phyloP scores from a whole-genome alignment of 64 coral and sea anemone species.

The Stichodactyla helianthus region DNA sequence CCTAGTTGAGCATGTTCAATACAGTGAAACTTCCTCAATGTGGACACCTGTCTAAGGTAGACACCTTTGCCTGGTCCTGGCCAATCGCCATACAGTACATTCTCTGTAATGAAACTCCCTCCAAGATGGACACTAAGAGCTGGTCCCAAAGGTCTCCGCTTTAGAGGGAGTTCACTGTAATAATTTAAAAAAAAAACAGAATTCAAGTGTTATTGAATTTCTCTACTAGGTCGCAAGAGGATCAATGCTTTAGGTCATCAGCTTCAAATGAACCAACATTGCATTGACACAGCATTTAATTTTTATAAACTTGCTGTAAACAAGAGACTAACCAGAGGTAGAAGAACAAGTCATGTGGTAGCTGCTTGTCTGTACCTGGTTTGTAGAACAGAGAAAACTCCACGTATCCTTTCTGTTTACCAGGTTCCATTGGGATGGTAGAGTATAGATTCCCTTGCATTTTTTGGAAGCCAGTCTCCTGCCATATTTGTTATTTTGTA shows the following conservation, averaged over 20 bases:
- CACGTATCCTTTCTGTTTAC: slow-evolving; percentile 68
- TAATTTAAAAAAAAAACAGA: neutral
- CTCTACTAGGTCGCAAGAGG: slow-evolving; percentile 57
- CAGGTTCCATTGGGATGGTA: too few species aligned
- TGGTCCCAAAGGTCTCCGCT: too few species aligned
- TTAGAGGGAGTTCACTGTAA: too few species aligned
- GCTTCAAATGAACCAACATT: slow-evolving; percentile 98
- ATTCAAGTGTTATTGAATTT: neutral
- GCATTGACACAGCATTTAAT: slow-evolving; percentile 95
- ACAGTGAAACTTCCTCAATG: too few species aligned
- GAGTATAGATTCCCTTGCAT: neutral
- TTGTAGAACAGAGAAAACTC: slow-evolving; percentile 96
- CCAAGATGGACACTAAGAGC: too few species aligned
- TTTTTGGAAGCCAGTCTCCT: neutral
- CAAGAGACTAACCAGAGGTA: slow-evolving; percentile 88
- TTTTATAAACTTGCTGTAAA: slow-evolving; percentile 97
- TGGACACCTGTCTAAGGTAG: too few species aligned
- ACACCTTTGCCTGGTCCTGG: too few species aligned
- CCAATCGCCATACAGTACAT: too few species aligned
- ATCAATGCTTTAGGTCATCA: slow-evolving; percentile 80
- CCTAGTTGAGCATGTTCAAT: too few species aligned
- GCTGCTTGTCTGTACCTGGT: slow-evolving; percentile 98
- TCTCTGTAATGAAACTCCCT: too few species aligned
- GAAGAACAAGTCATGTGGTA: slow-evolving; percentile 84
- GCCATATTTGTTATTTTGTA: neutral